Evolutionary conservation across 2,888 invertebrate genomes (phyloP).

Genomic region (Spialia ferax): DNA sequence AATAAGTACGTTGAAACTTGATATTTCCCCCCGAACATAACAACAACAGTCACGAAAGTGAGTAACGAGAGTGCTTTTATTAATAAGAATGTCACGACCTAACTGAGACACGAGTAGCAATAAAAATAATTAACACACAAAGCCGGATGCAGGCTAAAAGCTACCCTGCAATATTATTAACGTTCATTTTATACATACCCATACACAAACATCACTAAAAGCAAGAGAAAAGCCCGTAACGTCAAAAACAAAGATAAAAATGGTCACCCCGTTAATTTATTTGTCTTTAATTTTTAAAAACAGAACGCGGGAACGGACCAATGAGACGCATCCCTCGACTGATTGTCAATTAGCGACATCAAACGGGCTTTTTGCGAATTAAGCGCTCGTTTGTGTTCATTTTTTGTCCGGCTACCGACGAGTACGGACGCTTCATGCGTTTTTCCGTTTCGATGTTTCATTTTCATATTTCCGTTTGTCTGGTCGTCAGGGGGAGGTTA

Average conservation of each 20-base stretch:
- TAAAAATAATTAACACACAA: constrained; percentile 32
- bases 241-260: constrained; percentile 57
- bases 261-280: constrained; percentile 75
- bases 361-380: constrained; percentile 87
- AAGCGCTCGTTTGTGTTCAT: constrained; percentile 83
- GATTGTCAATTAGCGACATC: constrained; percentile 87
- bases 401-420: constrained; percentile 76
- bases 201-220: constrained; percentile 26
- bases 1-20: background rate
- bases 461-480: constrained; percentile 86
- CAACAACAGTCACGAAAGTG: constrained; percentile 6
- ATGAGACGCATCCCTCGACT: constrained; percentile 83
- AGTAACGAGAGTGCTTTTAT: constrained; percentile 30
- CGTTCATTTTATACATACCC: constrained; percentile 7
- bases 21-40: background rate
- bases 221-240: constrained; percentile 36
- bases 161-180: constrained; percentile 26
- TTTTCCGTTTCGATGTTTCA: constrained; percentile 83
- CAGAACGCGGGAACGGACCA: constrained; percentile 79
- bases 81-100: constrained; percentile 19
- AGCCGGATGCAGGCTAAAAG: constrained; percentile 32
- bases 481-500: constrained; percentile 65
- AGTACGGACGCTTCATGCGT: constrained; percentile 77
- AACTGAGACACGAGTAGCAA: constrained; percentile 9
- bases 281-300: constrained; percentile 85